phyloP scores from a whole-genome alignment of 2,797 vertebrate genomes.

The Adelosebastes latens region DNA sequence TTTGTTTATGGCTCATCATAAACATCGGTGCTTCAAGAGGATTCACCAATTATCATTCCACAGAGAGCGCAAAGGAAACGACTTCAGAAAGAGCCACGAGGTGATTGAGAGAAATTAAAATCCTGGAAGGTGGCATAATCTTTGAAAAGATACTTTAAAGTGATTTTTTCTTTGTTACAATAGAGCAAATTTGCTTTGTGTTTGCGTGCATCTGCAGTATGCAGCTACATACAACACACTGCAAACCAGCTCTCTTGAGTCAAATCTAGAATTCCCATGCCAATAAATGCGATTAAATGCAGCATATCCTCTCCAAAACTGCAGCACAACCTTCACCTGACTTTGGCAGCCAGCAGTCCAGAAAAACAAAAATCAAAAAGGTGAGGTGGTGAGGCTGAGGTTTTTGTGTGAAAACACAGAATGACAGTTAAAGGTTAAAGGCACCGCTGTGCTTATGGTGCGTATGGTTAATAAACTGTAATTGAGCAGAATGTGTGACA shows the following conservation, averaged over 20 bases:
- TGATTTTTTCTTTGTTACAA: background rate
- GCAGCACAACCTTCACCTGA: constrained; percentile 40
- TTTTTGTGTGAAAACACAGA: constrained; percentile 7
- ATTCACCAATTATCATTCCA: constrained; percentile 73
- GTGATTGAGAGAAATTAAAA: constrained; percentile 32
- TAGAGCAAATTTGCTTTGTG: background rate
- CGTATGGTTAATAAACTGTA: constrained; percentile 18
- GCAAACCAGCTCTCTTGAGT: background rate
- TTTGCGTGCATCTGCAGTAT: background rate
- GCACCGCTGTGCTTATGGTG: background rate
- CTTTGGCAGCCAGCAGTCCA: constrained; percentile 25
- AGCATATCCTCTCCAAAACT: background rate
- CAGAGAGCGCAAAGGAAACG: constrained; percentile 19
- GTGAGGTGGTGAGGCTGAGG: background rate
- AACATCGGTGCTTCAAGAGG: constrained; percentile 67
- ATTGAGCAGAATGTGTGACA: constrained; percentile 5
- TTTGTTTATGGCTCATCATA: constrained; percentile 72
- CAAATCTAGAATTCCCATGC: background rate
- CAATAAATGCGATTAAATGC: background rate
- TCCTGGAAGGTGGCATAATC: background rate
- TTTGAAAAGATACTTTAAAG: background rate
- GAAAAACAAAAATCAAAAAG: background rate
- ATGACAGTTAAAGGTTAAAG: constrained; percentile 26
- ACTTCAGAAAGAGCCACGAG: constrained; percentile 46
- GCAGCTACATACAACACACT: background rate